Conservation (phyloP, 2,113 vertebrate genomes). For the Crotalus horridus region DNA sequence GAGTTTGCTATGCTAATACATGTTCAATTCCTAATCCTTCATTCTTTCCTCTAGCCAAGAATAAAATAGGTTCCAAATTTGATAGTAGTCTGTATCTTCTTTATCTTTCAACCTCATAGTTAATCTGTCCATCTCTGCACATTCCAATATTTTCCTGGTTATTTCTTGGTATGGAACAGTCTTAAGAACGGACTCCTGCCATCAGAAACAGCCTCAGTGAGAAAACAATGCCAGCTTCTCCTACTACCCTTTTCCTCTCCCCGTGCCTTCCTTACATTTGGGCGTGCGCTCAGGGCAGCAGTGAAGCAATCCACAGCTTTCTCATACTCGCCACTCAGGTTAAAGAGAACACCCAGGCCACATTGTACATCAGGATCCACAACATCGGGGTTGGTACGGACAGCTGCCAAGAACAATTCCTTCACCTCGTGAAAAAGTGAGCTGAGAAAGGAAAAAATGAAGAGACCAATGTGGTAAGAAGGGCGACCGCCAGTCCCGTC, state of each 20-base stretch:
- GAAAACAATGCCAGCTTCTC: background rate
- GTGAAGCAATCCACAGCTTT: constrained; percentile 98
- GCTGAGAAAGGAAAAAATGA: constrained; percentile 61
- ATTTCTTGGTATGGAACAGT: background rate
- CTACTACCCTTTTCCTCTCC: background rate
- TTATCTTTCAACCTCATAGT: too few relatives aligned
- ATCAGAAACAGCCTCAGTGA: background rate
- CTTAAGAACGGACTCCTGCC: background rate
- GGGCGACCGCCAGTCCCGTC: too few relatives aligned
- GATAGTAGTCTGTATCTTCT: too few relatives aligned
- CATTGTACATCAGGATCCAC: constrained; percentile 97
- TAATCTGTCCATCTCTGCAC: too few relatives aligned
- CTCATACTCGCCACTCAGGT: constrained; percentile 95
- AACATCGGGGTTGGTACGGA: constrained; percentile 77
- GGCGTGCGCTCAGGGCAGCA: constrained; percentile 86
- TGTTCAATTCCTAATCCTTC: too few relatives aligned
- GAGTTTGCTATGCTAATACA: too few relatives aligned
- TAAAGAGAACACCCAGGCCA: constrained; percentile 95
- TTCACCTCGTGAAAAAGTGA: constrained; percentile 90
- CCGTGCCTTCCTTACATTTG: constrained; percentile 74
- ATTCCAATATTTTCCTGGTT: too few relatives aligned
- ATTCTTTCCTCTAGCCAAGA: too few relatives aligned
- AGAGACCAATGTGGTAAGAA: background rate
- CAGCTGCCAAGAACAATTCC: constrained; percentile 87
- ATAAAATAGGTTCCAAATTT: too few relatives aligned